These are phyloP conservation scores for Dolichotis patagonum DNA, from an alignment of 2,113 vertebrate genomes.

Conservation along the genomic window DNA sequence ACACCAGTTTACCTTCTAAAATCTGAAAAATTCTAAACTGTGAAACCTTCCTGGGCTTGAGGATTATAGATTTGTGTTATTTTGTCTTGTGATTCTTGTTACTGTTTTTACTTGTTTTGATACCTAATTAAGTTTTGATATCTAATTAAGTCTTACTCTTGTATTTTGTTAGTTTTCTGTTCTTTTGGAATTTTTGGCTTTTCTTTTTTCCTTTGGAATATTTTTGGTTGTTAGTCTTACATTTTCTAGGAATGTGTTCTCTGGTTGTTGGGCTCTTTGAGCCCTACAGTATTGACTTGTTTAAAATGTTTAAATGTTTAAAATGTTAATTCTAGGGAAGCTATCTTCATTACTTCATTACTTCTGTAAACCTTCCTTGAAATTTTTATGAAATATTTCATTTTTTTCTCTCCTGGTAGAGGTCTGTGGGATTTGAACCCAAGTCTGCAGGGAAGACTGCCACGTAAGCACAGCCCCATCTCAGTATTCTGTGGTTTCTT, in stretches of 20 bases:
- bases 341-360: conserved; percentile 4
- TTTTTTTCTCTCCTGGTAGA: not conserved
- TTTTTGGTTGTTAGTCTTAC: not conserved
- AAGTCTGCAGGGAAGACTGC: not conserved
- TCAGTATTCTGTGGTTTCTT: not conserved
- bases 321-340: not conserved
- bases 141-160: not conserved
- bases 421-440: not conserved
- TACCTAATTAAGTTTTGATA: not conserved
- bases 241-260: not conserved
- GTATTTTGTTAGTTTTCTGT: not conserved
- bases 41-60: not conserved
- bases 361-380: not conserved
- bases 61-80: not conserved
- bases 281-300: not conserved
- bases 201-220: not conserved
- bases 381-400: not conserved
- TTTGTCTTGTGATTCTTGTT: not conserved
- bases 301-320: not conserved
- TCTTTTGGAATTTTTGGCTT: not conserved
- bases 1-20: not conserved
- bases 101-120: not conserved
- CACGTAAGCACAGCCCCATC: not conserved
- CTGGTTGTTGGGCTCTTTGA: not conserved
- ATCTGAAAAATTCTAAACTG: not conserved